Evolutionary conservation across 53 echinoderm and acorn worm species (phyloP), one percentile per base, ranked within the genome.

Genomic region (Glandiceps talaboti): DNA sequence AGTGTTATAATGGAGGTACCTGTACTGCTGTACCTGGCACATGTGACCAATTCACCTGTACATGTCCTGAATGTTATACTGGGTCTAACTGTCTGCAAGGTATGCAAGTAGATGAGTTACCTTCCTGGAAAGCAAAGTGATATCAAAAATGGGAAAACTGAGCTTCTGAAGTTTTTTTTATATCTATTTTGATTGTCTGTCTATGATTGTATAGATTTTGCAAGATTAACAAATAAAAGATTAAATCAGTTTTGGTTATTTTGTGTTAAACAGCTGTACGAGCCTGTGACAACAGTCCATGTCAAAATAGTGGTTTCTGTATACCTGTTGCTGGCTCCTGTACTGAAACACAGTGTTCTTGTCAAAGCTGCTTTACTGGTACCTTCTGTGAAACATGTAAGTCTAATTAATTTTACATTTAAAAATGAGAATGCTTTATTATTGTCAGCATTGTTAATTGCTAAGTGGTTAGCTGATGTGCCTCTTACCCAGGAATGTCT

Each of bases 251-350:
- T n/a, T n/a, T n/a, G n/a, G n/a, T n/a, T n/a, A n/a, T n/a, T n/a
- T n/a, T n/a, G n/a, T n/a, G n/a, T n/a, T n/a, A n/a, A n/a, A 10
- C 77, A 87, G 87, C 80, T 29, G 10, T 83, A 30, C 74, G 79
- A 32, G 80, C 83, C 73, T 87, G 94, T 82, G 76, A 84, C n/a
- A 82, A 88, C 14, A 86, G 83, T 30, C 94, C 91, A 0, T 94
- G 94, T 33, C 80, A 64, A 31, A 91, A 94, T 83, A 84, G 85
- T 25, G 94, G 91, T 30, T 28, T 82, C 25, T 94, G 94, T 33
- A 0, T 80, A 26, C 72, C 91, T n/a, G 32, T 80, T 1, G 73
- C 73, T 27, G 89, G 89, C 14, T 91, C 94, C 14, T 94, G 94
- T 25, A 73, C 6, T 12, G 64, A 45, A 45, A 20, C 20, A 12